Base-by-base conservation (phyloP, 2,888 invertebrate species). In the Spisula subtruncata region DNA sequence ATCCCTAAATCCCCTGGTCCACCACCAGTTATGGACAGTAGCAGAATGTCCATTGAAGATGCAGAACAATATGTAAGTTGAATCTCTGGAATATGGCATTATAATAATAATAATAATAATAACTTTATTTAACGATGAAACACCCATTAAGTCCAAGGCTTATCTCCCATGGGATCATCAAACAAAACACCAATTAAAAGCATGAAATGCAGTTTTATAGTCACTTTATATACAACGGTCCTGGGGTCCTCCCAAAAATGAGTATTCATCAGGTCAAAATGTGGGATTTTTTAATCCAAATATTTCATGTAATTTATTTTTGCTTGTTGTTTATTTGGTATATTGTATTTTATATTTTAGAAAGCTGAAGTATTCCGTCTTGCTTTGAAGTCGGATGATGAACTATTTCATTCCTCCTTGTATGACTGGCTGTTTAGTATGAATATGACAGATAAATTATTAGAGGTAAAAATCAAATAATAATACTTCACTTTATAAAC, bases 351-450 rank as follows among this genome's bases (percentile, higher is more conserved):
- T 10, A 46, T 29, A 48, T 93, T 97, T 46, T 95, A 98, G 97
- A 97, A 98, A 71, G 97, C 97, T 60, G 96, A 97, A 71, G 97
- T 97, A 89, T 96, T 97, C 79, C 94, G 96, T 46, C 93, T 97
- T 86, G 97, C 97, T 41, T 94, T 97, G 80, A 96, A 96, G 81
- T 97, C 97, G 1, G 97, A 97, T 81, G 99, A 99, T 97, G 99
- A 99, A 96, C 97, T 99, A 25, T 97, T 99, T 89, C 99, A 99
- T 96, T 98, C 98, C 0, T 98, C 98, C 0, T 97, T 99, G 0
- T 99, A 99, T 96, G 98, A 99, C 94, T 99, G 99, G 99, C 98
- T 99, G 96, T 98, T 99, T 92, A 97, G 96, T 86, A 96, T 96
- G 87, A 96, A 97, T 86, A 95, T 97, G 88, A 96, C 96, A 56